Base-by-base conservation (phyloP, 2,888 invertebrate species). In the Drosophila siamana region DNA sequence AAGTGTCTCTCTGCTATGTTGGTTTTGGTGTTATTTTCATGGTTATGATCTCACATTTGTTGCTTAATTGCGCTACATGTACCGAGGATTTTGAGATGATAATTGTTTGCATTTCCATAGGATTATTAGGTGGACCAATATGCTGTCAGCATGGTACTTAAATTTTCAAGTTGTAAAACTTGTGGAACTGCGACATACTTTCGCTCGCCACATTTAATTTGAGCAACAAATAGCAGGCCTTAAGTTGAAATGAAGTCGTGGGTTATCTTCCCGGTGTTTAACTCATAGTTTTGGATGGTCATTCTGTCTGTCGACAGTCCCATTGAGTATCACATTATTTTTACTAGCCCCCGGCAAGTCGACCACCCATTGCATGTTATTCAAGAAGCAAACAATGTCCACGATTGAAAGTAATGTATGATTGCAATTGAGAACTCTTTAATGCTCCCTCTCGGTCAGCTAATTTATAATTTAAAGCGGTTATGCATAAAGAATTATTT, bases 31-130 rank as follows among this genome's bases (percentile, higher is more conserved):
- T 77, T 63, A 62, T 62, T 74, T 71, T 62, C 38, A 74, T 74
- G 59, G 59, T 65, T 60, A 67, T 59, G 65, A 71, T 68, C 55
- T 62, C 54, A 64, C 68, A 74, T 81, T 79, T 74, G 77, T 72
- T 47, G 65, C 60, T 65, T 80, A 83, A 77, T 78, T 77, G 68
- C 38, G 46, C 52, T 55, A 46, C 8, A 47, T 56, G 36, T 8
- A 26, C n/a, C 40, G 28, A 30, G 44, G 52, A 38, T 54, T 43
- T 51, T 26, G 28, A 52, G 46, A 50, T 54, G 46, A 63, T 64
- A 79, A 85, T 67, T 77, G 68, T 43, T 52, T 47, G 47, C 30
- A 64, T 30, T 68, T 62, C 19, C 40, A 40, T 22, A 15, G 11
- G 15, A 33, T 40, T 6, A 19, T 57, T 24, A 15, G n/a, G 13